Conservation (phyloP, 1,140 invertebrate genomes). For the Papilio xuthus region DNA sequence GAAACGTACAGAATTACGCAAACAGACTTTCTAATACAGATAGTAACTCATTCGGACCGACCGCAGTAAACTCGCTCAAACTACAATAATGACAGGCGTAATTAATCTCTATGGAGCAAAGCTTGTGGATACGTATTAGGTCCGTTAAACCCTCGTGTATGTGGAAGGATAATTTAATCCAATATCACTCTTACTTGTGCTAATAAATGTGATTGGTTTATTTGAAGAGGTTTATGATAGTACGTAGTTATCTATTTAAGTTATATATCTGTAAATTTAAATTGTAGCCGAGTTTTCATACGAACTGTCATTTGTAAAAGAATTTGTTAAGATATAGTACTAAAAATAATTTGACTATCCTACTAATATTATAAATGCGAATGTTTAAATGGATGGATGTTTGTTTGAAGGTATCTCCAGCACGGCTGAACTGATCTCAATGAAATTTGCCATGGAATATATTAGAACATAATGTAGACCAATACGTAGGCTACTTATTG, state of each 20-base stretch:
- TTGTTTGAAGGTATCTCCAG: no score
- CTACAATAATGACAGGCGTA: conserved; percentile 17
- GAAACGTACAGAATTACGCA: background rate
- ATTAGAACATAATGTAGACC: no score
- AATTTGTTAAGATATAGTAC: no score
- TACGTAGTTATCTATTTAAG: background rate
- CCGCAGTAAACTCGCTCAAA: background rate
- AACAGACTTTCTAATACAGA: background rate
- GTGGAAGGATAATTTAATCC: conserved; percentile 17
- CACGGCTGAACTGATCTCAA: no score
- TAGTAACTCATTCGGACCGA: background rate
- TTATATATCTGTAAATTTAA: background rate
- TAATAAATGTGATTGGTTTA: background rate
- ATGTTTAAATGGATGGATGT: no score
- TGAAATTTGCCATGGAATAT: no score
- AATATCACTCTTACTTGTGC: background rate
- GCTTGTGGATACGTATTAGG: background rate
- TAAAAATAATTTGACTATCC: no score
- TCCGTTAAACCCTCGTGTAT: background rate
- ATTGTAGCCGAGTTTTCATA: background rate
- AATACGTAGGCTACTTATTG: no score
- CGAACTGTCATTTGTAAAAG: background rate
- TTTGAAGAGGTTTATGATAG: background rate
- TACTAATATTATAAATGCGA: no score
- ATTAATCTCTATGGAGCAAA: conserved; percentile 26